Conservation (phyloP, 2,113 vertebrate genomes). For the Catharus fuscescens region DNA sequence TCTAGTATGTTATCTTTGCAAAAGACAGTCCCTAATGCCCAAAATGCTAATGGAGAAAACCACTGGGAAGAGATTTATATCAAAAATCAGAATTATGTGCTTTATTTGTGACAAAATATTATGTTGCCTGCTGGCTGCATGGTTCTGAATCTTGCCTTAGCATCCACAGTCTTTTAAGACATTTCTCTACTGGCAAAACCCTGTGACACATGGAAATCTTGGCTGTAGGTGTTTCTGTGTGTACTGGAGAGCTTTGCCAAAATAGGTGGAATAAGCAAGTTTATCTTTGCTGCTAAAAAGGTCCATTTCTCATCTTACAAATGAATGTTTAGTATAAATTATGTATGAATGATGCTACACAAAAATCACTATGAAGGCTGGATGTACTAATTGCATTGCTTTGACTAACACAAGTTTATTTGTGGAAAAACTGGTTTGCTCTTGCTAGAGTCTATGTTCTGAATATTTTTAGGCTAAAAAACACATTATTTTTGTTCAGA, state of each 20-base stretch:
- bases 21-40: not conserved
- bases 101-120: not conserved
- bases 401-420: not conserved
- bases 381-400: not conserved
- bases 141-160: not conserved
- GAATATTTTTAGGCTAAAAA: slow-evolving; percentile 1
- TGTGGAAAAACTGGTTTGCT: not conserved
- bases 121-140: not conserved
- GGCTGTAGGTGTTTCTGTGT: not conserved
- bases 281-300: not conserved
- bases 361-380: not conserved
- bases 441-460: not conserved
- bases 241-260: not conserved
- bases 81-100: not conserved
- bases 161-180: not conserved
- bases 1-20: not conserved
- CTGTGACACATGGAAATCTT: not conserved
- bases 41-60: not conserved
- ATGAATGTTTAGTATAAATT: not conserved
- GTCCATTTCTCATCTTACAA: not conserved
- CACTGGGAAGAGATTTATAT: not conserved
- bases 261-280: not conserved
- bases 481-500: not conserved
- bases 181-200: not conserved
- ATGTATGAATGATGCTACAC: not conserved